Evolutionary conservation across 2,113 vertebrate species (phyloP).

Genomic region (Ptilorrhoa leucosticta): DNA sequence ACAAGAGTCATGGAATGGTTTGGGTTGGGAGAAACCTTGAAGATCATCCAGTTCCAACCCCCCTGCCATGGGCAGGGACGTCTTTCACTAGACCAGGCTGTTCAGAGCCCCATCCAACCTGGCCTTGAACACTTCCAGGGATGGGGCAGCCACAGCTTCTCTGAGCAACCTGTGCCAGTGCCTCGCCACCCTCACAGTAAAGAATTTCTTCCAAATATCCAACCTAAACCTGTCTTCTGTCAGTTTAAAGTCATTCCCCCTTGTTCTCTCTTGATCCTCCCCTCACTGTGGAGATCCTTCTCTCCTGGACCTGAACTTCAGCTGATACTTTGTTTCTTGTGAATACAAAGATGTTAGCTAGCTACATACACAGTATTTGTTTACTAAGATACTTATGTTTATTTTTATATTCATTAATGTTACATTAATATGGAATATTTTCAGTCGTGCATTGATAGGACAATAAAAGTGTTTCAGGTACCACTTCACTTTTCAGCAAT

Average conservation of each 20-base stretch:
- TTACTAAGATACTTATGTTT: not conserved
- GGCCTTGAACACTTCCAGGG: not conserved
- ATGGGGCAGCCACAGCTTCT: not conserved
- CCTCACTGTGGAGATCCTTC: not conserved
- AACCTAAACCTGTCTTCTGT: not conserved
- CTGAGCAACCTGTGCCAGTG: accelerated
- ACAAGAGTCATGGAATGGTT: not conserved
- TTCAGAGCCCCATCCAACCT: not conserved
- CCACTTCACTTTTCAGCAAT: not conserved
- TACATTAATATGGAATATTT: not conserved
- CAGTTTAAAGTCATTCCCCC: not conserved
- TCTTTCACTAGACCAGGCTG: not conserved
- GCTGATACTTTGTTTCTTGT: not conserved
- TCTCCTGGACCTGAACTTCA: not conserved
- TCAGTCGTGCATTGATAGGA: not conserved
- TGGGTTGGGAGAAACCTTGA: not conserved
- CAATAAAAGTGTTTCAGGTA: not conserved
- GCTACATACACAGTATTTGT: not conserved
- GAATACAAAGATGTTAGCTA: not conserved
- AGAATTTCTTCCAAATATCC: not conserved
- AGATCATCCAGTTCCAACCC: not conserved
- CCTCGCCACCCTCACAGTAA: not conserved
- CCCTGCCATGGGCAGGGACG: not conserved
- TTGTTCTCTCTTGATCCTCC: not conserved
- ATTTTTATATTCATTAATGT: not conserved